Evolutionary conservation across 2,797 vertebrate species (phyloP), one percentile per base, ranked within the genome.

Genomic region (Leptodactylus fallax): DNA sequence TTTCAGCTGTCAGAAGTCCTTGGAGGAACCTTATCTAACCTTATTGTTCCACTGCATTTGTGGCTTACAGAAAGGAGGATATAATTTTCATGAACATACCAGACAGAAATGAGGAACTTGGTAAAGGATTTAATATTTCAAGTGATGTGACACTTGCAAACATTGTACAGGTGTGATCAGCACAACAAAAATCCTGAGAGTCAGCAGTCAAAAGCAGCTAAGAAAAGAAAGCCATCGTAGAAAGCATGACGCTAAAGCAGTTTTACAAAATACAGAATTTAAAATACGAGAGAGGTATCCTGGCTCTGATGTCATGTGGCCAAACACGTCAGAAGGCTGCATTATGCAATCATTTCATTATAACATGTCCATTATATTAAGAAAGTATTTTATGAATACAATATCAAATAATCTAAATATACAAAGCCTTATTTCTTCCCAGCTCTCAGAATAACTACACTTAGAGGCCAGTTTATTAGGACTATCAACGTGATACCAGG

Each of bases 61-160:
- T 81, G 79, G 45, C 60, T 87, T 87, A 72, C 49, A n/a, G 55
- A 69, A 65, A 21, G 74, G 49, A 82, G 79, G 49, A 85, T 82
- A 86, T 85, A 53, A 81, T 56, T 88, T 88, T 81, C 4, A 71
- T 85, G 83, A 85, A 65, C 16, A 23, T 51, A 81, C 16, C 45
- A 80, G 77, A 83, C 55, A 85, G 79, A 85, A 85, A 85, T n/a
- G 36, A 72, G 45, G 47, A 65, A 76, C 51, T 65, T 85, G 61
- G 58, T 74, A 61, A 47, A 36, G 27, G 87, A 88, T 85, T 88
- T 85, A 81, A 77, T 71, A 72, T 58, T 85, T 81, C 79, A 79
- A 80, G 65, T n/a, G 87, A 88, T 81, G 80, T 56, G 65, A 85
- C 65, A 88, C 61, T 79, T 79, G 19, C 14, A 79, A 88, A 88